phyloP scores from a whole-genome alignment of 2,797 vertebrate species.

The Pelobates cultripes region DNA sequence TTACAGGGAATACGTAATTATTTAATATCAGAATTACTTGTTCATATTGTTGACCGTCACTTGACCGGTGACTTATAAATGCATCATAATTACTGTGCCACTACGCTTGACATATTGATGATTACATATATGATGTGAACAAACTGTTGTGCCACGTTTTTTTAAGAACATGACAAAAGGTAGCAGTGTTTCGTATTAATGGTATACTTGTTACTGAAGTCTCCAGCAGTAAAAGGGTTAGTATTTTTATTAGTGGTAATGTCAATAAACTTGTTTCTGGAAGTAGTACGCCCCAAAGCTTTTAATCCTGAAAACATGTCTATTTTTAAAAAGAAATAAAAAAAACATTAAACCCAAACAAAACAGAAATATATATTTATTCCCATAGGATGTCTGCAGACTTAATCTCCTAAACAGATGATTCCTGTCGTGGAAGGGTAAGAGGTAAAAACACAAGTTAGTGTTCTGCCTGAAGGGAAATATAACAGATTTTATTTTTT shows the following conservation, averaged over 20 bases:
- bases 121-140: too few relatives aligned
- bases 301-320: constrained; percentile 41
- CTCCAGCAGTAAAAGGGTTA: not conserved
- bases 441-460: constrained; percentile 34
- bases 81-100: too few relatives aligned
- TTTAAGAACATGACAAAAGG: too few relatives aligned
- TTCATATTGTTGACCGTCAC: too few relatives aligned
- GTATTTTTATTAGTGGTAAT: constrained; percentile 18
- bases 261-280: constrained; percentile 22
- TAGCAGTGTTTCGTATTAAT: too few relatives aligned
- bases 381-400: constrained; percentile 51
- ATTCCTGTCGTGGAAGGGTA: constrained; percentile 39
- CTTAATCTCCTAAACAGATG: constrained; percentile 59
- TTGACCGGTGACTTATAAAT: too few relatives aligned
- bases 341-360: constrained; percentile 31
- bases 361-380: constrained; percentile 27
- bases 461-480: constrained; percentile 32
- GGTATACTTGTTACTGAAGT: not conserved
- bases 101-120: too few relatives aligned
- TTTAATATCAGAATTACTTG: too few relatives aligned
- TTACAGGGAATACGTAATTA: too few relatives aligned
- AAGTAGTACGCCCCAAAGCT: constrained; percentile 10
- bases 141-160: too few relatives aligned
- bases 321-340: constrained; percentile 36
- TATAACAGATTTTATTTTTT: not conserved